phyloP scores from a whole-genome alignment of 2,797 vertebrate species.

The Paguma larvata region DNA sequence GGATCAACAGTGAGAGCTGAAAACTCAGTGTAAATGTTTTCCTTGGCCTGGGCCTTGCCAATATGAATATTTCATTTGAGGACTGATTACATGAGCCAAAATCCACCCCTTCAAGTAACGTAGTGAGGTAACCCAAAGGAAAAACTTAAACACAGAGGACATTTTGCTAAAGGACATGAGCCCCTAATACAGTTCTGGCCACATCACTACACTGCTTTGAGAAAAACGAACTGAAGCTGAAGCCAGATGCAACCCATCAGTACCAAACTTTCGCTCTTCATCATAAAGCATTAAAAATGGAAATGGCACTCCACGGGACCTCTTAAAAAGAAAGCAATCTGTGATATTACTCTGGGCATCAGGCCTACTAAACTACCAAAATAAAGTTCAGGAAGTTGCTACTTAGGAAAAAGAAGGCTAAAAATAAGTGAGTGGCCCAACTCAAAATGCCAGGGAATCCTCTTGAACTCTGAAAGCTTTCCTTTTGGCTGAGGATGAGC shows the following conservation, averaged over 20 bases:
- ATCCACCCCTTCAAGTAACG: neutral
- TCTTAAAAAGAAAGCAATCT: neutral
- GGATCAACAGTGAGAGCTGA: neutral
- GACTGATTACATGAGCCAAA: neutral
- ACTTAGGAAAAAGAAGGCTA: neutral
- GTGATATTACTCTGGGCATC: neutral
- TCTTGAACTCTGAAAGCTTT: neutral
- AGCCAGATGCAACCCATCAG: neutral
- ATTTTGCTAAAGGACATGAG: neutral
- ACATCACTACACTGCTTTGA: neutral
- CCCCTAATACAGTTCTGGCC: neutral
- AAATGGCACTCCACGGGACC: neutral
- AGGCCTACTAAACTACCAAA: neutral
- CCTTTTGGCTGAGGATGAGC: neutral
- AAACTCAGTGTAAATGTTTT: conserved; percentile 22
- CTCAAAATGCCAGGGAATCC: neutral
- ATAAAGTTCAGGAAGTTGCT: conserved; percentile 12
- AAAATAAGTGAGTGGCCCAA: neutral
- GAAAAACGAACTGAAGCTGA: neutral
- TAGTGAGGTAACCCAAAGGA: neutral
- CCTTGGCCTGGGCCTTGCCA: neutral
- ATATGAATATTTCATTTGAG: conserved; percentile 2
- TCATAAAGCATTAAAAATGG: neutral
- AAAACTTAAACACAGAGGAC: neutral
- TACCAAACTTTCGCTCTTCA: neutral